Evolutionary conservation across 1,140 invertebrate genomes (phyloP).

Genomic region (Lethocerus indicus): DNA sequence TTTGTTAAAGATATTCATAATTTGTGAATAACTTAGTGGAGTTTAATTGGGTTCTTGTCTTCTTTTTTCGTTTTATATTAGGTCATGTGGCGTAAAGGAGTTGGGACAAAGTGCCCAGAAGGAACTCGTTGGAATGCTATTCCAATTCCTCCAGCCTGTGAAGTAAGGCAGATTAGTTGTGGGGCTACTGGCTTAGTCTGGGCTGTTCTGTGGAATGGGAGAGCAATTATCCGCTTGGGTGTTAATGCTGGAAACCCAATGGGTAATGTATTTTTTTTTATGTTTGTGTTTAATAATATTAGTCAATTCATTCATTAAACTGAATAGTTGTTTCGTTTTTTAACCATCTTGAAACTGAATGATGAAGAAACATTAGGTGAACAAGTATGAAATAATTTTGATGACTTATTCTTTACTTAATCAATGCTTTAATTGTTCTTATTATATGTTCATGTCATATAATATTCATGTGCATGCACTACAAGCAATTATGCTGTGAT

Average conservation of each 20-base stretch:
- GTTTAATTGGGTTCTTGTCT: background rate
- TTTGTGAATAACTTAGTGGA: background rate
- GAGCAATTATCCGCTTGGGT: constrained; percentile 58
- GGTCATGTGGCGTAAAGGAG: constrained; percentile 70
- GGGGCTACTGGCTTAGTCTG: constrained; percentile 70
- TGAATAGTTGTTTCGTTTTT: too few species aligned
- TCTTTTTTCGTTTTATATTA: constrained; percentile 20
- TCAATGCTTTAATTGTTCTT: too few species aligned
- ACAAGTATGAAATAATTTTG: too few species aligned
- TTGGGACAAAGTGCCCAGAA: constrained; percentile 63
- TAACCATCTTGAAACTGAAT: too few species aligned
- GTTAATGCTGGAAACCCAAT: constrained; percentile 51
- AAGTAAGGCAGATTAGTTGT: constrained; percentile 68
- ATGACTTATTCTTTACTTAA: too few species aligned
- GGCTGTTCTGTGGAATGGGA: constrained; percentile 65
- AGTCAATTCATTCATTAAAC: too few species aligned
- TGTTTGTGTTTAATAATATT: too few species aligned
- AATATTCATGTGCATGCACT: too few species aligned
- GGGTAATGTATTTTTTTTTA: constrained; percentile 27
- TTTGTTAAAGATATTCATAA: background rate
- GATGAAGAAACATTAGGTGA: too few species aligned
- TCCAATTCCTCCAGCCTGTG: constrained; percentile 49
- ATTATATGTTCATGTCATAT: too few species aligned
- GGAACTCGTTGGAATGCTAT: constrained; percentile 66
- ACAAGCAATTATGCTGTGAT: too few species aligned